Base-by-base conservation (phyloP, 2,113 vertebrate species). In the Pluvialis apricaria region DNA sequence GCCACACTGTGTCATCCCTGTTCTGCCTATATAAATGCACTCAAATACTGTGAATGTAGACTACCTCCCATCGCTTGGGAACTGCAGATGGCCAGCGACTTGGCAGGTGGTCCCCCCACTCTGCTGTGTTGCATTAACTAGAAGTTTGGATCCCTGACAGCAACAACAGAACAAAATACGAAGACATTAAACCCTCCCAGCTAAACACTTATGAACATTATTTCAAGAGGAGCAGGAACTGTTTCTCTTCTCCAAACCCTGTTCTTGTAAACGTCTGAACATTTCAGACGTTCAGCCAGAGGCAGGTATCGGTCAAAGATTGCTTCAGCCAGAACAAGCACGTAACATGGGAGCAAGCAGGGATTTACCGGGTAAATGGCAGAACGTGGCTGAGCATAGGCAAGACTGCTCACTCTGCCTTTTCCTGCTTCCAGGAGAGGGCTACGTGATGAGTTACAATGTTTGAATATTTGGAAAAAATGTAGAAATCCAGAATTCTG, bases 401-500 rank as follows among this genome's bases (percentile, higher is more conserved):
- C 54, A 76, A 77, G 51, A 32, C 49, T 58, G 32, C 52, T 61
- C 3, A 0, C 47, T 92, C 69, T 87, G 83, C 29, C 69, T 78
- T 47, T 69, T 73, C 38, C 76, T 57, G 29, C n/a, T 82, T 82
- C 64, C 47, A 51, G 60, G 58, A 76, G 61, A 52, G 28, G 52
- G 36, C 32, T 32, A 6, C 3, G 2, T 11, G 31, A 58, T 51
- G 38, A 75, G n/a, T 42, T 86, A 58, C 0, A 0, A 42, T 38
- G 42, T 62, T 58, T 51, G 34, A 83, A 12, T 42, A 81, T 36
- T 78, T 38, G 51, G 42, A 77, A 16, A 87, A 84, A 92, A 60
- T 13, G 14, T 4, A 66, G 26, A 89, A 64, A 71, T 38, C 14
- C 22, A 70, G 51, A 86, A 86, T 82, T 92, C n/a, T 44, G 13